Conservation (phyloP, 2,113 vertebrate genomes). For the Ceratotherium simum region DNA sequence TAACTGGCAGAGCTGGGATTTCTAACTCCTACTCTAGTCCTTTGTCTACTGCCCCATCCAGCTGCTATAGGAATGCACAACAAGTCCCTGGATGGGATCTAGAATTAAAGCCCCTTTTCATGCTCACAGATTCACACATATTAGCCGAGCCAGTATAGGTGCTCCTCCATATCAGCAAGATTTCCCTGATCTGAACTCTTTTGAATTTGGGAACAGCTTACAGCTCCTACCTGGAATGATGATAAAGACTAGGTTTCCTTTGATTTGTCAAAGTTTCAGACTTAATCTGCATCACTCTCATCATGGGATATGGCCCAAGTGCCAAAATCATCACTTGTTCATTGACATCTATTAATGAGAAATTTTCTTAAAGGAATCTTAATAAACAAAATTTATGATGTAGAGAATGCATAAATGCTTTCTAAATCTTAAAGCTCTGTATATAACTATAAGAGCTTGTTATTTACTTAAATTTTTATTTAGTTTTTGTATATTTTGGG, state of each 20-base stretch:
- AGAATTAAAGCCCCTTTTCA: not conserved
- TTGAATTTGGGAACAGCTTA: not conserved
- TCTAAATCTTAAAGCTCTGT: not conserved
- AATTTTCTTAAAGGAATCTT: constrained; percentile 5
- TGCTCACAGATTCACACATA: not conserved
- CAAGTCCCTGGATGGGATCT: not conserved
- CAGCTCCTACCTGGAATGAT: not conserved
- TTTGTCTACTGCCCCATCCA: not conserved
- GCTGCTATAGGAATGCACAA: accelerated
- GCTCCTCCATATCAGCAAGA: not conserved
- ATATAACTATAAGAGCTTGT: not conserved
- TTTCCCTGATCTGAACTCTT: not conserved
- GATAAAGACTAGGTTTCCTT: constrained; percentile 1
- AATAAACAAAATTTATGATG: not conserved
- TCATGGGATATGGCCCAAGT: not conserved
- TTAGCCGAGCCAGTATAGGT: not conserved
- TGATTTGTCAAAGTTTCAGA: not conserved
- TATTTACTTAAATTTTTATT: constrained; percentile 9
- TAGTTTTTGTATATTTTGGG: not conserved
- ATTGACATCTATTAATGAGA: not conserved
- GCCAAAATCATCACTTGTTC: not conserved
- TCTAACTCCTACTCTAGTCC: not conserved
- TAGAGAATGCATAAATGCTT: not conserved
- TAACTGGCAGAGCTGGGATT: not conserved
- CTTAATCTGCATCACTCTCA: not conserved